Evolutionary conservation across 2,888 invertebrate species (phyloP), one percentile per base, ranked within the genome.

Genomic region (Cancer borealis): DNA sequence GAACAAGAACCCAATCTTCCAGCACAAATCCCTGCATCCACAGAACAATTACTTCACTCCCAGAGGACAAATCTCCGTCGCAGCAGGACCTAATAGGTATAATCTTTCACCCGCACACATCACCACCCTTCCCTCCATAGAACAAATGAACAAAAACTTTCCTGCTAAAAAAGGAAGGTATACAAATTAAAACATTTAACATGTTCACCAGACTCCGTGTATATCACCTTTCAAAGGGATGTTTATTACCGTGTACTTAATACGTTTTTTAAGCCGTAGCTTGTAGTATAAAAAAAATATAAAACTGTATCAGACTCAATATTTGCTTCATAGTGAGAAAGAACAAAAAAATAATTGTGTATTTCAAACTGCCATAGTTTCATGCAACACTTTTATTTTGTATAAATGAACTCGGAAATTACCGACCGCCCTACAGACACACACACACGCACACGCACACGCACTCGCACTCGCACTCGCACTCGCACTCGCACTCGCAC

Each of bases 341-440:
- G 73, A 26, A 26, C 26, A 73, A n/a, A 73, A 73, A 73, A n/a
- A 26, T 26, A 73, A 39, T 39, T 39, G 39, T 39, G 3, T 73
- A 26, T 73, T 26, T 26, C 26, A 26, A 73, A 73, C 26, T 26
- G 73, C 26, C 73, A 73, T 73, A 73, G 73, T 73, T 73, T 73
- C 73, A n/a, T 26, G 26, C 73, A 73, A 73, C 73, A n/a, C 73
- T 73, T 73, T 73, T 73, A 73, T 73, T 73, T 73, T 26, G n/a
- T 73, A 73, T 26, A 73, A 73, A 73, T 73, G 73, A 73, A 73
- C 10, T 73, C 73, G 26, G 73, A 6, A 88, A 45, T 88, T 88
- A 46, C 26, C 39, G 39, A 39, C 39, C 39, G 8, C 54, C 54
- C 14, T 14, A 12, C 54, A 12, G 2, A 12, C 54, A 12, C 54